Percentiles rank a stretch among this genome's conserved stretches.
Evolutionary conservation across 2,797 vertebrate genomes (phyloP).

Genomic region (Enteromius viviparus): DNA sequence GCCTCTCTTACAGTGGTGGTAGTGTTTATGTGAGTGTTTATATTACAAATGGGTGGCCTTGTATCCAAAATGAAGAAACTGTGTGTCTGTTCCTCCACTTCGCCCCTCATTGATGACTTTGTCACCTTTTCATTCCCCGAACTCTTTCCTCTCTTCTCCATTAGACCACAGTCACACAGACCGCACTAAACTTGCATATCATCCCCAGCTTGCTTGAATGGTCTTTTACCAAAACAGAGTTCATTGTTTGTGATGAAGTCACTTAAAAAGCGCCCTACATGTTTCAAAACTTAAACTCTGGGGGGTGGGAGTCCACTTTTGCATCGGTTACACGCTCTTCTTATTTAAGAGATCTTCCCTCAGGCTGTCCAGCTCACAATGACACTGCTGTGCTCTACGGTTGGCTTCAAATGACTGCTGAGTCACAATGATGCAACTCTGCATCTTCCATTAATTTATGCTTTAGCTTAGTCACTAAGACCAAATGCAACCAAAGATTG

Average conservation of each 20-base stretch:
- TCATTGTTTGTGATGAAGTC: constrained; percentile 16
- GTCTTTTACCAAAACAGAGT: not conserved
- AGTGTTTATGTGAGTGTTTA: constrained; percentile 22
- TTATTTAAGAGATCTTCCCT: constrained; percentile 5
- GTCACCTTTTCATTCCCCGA: not conserved
- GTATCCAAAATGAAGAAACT: not conserved
- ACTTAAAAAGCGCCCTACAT: not conserved
- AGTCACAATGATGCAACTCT: constrained; percentile 5
- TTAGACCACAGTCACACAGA: not conserved
- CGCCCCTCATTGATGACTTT: not conserved
- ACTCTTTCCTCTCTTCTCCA: not conserved
- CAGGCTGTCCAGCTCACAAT: constrained; percentile 14
- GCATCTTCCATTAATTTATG: not conserved
- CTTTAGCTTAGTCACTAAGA: constrained; percentile 2
- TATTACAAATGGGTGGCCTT: constrained; percentile 51
- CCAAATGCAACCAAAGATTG: constrained; percentile 17
- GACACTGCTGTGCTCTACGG: not conserved
- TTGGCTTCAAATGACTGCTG: constrained; percentile 31
- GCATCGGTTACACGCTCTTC: constrained; percentile 6
- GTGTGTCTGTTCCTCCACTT: constrained; percentile 39
- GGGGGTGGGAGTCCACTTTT: constrained; percentile 19
- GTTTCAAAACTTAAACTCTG: constrained; percentile 4
- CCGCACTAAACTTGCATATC: constrained; percentile 20
- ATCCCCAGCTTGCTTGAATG: not conserved
- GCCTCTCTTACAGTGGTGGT: constrained; percentile 19